Base-by-base conservation (phyloP, 2,888 invertebrate genomes). In the Coleophora deauratella region DNA sequence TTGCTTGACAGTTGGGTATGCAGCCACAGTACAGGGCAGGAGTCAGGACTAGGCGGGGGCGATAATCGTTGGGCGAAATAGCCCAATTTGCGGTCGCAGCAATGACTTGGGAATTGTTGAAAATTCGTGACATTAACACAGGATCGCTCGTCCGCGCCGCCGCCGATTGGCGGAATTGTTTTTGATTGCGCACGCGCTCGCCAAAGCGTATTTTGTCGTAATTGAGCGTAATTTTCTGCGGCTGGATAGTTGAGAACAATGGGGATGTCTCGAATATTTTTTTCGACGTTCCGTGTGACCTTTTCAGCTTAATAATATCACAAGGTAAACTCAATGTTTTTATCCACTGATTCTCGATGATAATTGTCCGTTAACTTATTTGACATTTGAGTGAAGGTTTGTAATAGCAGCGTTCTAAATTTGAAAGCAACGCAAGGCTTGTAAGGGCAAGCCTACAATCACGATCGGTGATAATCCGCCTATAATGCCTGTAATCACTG, bases 151-250 rank as follows among this genome's bases (percentile, higher is more conserved):
- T 54, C 49, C 64, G 21, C 21, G 54, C 49, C 64, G 21, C 21
- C 21, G 57, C 57, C 57, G 65, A 69, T 58, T 66, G 65, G 55
- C 57, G 61, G 68, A 72, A 75, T 77, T 73, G 76, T 72, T 72
- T 72, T 64, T 66, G 66, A 72, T 66, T 70, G 66, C 72, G 68
- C 68, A 60, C 67, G 64, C 67, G 63, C 59, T 61, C 53, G 54
- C 55, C 49, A 51, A 52, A 44, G 43, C 51, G 49, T 47, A 53
- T 63, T 54, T 54, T 55, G 50, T 47, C 54, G 63, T 55, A 62
- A 66, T 66, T 66, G 63, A 48, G 52, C 50, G 51, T 59, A 53
- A 64, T 62, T 60, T 51, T 38, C 34, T 15, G 27, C 1, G 11
- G 35, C 12, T 31, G 40, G 30, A 39, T 37, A 38, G 38, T 7